Conservation (phyloP, 2,888 invertebrate species). For the Drosophila meridionalis region DNA sequence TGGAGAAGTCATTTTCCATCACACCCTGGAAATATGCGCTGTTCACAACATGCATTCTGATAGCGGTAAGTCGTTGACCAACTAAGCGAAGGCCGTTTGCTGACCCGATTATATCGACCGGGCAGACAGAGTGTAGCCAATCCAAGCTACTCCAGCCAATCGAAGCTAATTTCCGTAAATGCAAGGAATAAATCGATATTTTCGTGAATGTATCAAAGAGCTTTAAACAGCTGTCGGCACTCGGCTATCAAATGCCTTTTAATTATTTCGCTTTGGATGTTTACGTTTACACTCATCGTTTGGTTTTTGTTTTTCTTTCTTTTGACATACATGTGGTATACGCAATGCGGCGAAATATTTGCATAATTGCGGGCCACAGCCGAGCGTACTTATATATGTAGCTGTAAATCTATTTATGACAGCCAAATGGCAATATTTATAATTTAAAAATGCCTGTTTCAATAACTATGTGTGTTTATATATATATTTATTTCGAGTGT, state of each 20-base stretch:
- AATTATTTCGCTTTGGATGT: slow-evolving; percentile 27
- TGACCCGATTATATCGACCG: slow-evolving; percentile 24
- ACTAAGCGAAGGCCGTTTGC: slow-evolving; percentile 14
- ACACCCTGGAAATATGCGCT: slow-evolving; percentile 81
- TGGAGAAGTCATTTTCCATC: slow-evolving; percentile 79
- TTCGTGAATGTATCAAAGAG: not conserved
- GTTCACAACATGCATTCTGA: slow-evolving; percentile 72
- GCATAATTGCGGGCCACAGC: slow-evolving; percentile 6
- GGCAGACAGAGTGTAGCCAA: slow-evolving; percentile 39
- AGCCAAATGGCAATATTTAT: slow-evolving; percentile 9
- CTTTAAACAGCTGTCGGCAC: slow-evolving; percentile 41
- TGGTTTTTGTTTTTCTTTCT: not conserved
- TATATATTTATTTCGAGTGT: not conserved
- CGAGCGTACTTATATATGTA: not conserved
- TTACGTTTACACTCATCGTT: slow-evolving; percentile 34
- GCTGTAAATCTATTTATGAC: slow-evolving; percentile 11
- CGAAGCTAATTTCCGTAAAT: slow-evolving; percentile 21
- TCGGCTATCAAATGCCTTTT: slow-evolving; percentile 33
- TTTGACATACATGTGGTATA: slow-evolving; percentile 40
- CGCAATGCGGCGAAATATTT: slow-evolving; percentile 22
- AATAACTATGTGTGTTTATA: not conserved
- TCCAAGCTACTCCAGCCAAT: not conserved
- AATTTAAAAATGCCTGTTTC: not conserved
- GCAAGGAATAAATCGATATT: slow-evolving; percentile 41
- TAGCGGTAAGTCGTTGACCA: slow-evolving; percentile 74